Conservation (phyloP, 37 sponge, comb jelly and placozoan species). For the Amphimedon queenslandica region DNA sequence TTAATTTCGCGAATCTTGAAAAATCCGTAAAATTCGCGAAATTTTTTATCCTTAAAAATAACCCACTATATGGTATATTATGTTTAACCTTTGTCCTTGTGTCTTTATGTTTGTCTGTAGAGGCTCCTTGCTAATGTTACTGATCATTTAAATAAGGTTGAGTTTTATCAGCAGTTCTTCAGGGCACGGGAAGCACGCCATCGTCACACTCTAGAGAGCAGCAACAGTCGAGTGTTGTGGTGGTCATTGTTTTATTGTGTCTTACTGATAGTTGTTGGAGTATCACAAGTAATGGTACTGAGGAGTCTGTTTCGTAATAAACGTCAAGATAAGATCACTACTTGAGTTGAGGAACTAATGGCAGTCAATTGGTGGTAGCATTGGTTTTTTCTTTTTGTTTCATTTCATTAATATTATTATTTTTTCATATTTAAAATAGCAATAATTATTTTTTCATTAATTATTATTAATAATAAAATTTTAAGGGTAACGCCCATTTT, state of each 20-base stretch:
- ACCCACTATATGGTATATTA: too few species aligned
- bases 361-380: too few species aligned
- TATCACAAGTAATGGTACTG: conserved; percentile 26
- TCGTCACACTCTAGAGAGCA: conserved; percentile 69
- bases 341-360: too few species aligned
- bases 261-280: conserved; percentile 57
- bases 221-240: conserved; percentile 43
- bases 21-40: too few species aligned
- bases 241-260: conserved; percentile 62
- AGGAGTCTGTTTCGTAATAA: neutral
- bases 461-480: too few species aligned
- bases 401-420: too few species aligned
- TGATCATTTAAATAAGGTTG: conserved; percentile 37
- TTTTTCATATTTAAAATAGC: too few species aligned
- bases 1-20: too few species aligned
- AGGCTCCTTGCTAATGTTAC: neutral
- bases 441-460: too few species aligned
- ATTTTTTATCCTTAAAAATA: too few species aligned
- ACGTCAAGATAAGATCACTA: neutral
- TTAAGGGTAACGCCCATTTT: too few species aligned
- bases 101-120: neutral
- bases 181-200: conserved; percentile 75
- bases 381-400: too few species aligned
- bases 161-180: conserved; percentile 60
- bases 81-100: neutral